A percentile compares a stretch with the other conserved stretches of the same genome.
These are phyloP conservation scores for Pterocles orientalis DNA, from an alignment of 2,113 vertebrate genomes.

Conservation along the genomic window DNA sequence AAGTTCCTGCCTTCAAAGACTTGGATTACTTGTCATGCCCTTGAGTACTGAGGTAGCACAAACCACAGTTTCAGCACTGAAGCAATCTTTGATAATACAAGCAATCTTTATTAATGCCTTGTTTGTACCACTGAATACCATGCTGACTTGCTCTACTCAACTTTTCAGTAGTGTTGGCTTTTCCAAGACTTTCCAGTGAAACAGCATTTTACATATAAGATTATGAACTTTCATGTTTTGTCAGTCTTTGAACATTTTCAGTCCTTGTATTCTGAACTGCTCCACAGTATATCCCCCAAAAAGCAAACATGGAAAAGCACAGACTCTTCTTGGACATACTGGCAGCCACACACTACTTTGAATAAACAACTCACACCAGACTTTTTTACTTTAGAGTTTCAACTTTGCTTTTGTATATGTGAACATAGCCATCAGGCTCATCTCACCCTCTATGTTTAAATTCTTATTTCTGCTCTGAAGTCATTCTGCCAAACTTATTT, in stretches of 20 bases:
- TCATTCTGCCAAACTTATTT: background rate
- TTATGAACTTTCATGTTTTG: background rate
- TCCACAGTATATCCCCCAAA: background rate
- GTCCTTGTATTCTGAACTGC: background rate
- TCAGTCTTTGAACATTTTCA: background rate
- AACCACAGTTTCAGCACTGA: background rate
- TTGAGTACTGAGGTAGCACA: accelerated
- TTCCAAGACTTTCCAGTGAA: background rate
- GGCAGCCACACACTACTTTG: background rate
- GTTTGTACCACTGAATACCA: background rate
- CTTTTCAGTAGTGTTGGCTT: background rate
- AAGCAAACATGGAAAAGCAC: background rate
- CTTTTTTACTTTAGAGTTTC: background rate
- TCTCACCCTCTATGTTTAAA: background rate
- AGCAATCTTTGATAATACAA: background rate
- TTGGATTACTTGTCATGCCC: background rate
- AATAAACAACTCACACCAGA: background rate
- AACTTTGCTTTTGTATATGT: background rate
- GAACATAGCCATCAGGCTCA: background rate
- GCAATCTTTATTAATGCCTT: background rate
- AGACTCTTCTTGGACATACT: background rate
- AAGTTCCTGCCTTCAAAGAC: background rate
- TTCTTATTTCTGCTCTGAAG: background rate
- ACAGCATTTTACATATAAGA: background rate
- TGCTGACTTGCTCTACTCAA: background rate